These are phyloP conservation scores for Chaetophractus vellerosus DNA, from an alignment of 2,797 vertebrate genomes.

Conservation along the genomic window DNA sequence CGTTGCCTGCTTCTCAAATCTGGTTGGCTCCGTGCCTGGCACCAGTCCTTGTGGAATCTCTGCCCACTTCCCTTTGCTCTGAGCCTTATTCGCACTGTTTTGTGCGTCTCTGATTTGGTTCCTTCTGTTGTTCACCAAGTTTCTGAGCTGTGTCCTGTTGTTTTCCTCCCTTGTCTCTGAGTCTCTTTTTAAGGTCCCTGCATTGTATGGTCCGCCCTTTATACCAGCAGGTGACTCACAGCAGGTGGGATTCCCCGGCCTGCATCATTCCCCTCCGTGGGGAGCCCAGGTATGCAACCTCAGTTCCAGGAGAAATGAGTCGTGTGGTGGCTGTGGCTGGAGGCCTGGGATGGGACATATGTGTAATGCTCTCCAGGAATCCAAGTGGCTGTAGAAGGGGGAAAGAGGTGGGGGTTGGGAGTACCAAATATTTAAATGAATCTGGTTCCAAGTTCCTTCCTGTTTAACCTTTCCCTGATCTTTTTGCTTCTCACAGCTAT, in stretches of 20 bases:
- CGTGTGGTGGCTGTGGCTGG: constrained; percentile 75
- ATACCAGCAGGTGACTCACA: constrained; percentile 85
- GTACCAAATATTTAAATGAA: constrained; percentile 73
- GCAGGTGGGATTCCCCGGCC: constrained; percentile 89
- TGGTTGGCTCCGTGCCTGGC: neutral
- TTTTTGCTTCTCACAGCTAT: constrained; percentile 63
- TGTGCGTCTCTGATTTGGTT: neutral
- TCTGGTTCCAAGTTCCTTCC: constrained; percentile 76
- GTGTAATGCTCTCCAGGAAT: constrained; percentile 86
- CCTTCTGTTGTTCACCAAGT: neutral
- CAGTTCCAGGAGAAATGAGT: constrained; percentile 78
- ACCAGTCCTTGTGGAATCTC: constrained; percentile 48
- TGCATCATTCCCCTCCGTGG: constrained; percentile 73
- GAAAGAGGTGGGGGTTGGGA: neutral
- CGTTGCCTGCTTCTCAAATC: constrained; percentile 54
- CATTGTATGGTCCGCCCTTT: constrained; percentile 76
- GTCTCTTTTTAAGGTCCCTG: constrained; percentile 75
- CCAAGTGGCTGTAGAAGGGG: neutral
- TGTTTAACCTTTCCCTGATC: constrained; percentile 64
- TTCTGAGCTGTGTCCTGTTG: constrained; percentile 65
- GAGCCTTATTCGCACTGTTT: constrained; percentile 17
- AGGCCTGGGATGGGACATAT: constrained; percentile 70
- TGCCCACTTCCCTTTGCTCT: constrained; percentile 59
- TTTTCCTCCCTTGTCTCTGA: constrained; percentile 61
- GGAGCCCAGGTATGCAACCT: constrained; percentile 82